Conservation (phyloP, 2,797 vertebrate species). For the Agapornis canus region DNA sequence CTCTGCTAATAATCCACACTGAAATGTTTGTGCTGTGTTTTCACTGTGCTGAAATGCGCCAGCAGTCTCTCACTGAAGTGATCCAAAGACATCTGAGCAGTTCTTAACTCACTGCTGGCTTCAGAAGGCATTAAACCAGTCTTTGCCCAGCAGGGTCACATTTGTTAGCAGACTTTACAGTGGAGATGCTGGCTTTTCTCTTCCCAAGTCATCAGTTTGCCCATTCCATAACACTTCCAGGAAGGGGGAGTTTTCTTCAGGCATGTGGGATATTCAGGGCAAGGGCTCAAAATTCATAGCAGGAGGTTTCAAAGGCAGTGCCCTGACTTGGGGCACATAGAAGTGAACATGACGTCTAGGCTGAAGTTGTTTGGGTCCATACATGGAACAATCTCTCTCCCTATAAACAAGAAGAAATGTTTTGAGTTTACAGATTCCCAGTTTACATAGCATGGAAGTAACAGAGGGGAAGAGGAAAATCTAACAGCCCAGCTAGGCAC, state of each 20-base stretch:
- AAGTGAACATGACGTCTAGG: conserved; percentile 18
- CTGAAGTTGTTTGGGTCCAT: background rate
- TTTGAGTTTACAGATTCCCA: background rate
- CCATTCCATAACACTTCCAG: background rate
- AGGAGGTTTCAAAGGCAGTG: background rate
- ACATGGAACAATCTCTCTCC: background rate
- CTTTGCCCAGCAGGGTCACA: conserved; percentile 20
- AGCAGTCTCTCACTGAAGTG: conserved; percentile 23
- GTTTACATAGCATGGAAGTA: conserved; percentile 1
- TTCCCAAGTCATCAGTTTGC: background rate
- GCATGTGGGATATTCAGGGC: background rate
- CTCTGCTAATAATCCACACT: background rate
- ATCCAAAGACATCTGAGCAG: conserved; percentile 16
- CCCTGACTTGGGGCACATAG: background rate
- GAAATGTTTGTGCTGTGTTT: background rate
- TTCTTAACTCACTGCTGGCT: background rate
- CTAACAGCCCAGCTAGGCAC: background rate
- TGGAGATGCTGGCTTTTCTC: background rate
- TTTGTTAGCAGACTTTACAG: conserved; percentile 27
- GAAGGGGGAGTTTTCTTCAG: background rate
- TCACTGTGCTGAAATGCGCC: background rate
- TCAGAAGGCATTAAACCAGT: background rate
- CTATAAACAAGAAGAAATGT: background rate
- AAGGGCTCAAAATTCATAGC: conserved; percentile 4
- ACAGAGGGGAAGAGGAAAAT: background rate